Conservation (phyloP, 1,140 invertebrate genomes). For the Saccostrea glomerata region DNA sequence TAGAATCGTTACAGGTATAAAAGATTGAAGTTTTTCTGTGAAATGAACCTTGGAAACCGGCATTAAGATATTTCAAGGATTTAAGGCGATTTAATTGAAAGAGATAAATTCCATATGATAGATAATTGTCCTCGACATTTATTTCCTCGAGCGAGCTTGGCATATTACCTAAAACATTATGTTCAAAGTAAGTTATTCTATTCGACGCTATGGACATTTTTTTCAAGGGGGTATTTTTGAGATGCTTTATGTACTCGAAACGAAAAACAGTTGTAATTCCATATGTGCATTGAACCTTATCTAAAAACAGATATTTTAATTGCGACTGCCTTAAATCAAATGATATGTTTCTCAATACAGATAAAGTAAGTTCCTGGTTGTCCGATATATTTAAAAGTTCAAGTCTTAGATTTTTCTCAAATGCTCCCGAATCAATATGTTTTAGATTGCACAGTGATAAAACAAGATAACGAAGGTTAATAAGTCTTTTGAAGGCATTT, state of each 20-base stretch:
- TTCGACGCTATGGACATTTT: neutral
- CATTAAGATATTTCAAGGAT: neutral
- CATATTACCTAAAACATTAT: neutral
- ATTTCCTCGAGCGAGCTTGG: neutral
- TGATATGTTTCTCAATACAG: conserved; percentile 17
- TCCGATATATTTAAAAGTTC: conserved; percentile 17
- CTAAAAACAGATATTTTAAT: neutral
- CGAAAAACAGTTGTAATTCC: neutral
- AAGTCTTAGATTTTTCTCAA: neutral
- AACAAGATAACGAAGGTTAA: neutral
- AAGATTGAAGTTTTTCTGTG: neutral
- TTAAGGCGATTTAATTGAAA: neutral
- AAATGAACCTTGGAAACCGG: conserved; percentile 7
- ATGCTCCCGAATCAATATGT: neutral
- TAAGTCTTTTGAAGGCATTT: neutral
- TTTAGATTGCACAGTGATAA: neutral
- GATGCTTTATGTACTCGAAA: neutral
- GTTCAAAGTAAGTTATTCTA: neutral
- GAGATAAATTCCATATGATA: neutral
- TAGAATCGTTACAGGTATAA: neutral
- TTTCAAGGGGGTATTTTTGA: neutral
- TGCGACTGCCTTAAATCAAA: neutral
- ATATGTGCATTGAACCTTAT: conserved; percentile 25
- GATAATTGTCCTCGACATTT: neutral
- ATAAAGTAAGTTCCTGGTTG: conserved; percentile 12